Base-by-base conservation (phyloP, 2,797 vertebrate genomes). In the Morus bassanus region DNA sequence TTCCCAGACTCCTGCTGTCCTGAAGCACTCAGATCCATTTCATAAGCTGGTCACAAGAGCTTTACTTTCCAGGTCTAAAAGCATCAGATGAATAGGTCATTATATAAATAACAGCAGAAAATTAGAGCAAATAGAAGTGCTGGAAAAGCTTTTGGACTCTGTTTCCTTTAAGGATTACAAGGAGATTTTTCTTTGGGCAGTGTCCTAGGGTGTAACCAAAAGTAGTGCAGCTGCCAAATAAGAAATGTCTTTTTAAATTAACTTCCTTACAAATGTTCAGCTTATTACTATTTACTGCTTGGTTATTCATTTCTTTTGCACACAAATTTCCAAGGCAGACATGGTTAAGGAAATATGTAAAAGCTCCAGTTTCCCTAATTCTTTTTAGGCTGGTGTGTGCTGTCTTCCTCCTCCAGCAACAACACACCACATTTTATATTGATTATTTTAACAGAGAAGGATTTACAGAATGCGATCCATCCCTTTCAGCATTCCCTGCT, bases 11-110 rank as follows among this genome's bases (percentile, higher is more conserved):
- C 27, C 51, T 73, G 7, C 12, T 68, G 69, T 50, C 59, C 81
- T 87, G 51, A 88, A 39, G 31, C n/a, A 91, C 56, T 89, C 37
- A 64, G 43, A 91, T 72, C 41, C 45, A 43, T 88, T 93, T 94
- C 81, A 81, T 30, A 85, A 91, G 63, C 65, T 12, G 13, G 81
- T 92, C 79, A 68, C 33, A 82, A 89, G 46, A 91, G 35, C 46
- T 84, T 85, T 91, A 63, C 70, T 94, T 93, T 91, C 72, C 79
- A 84, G 18, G 59, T 72, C 69, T 86, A 92, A 93, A 89, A 68
- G 30, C 25, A n/a, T 76, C 70, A 94, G 59, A 95, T 77, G 50
- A 96, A 91, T 93, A 96, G 79, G 95, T 88, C 88, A 88, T 61
- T 57, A 25, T 35, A 75, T 45, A 89, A 96, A 78, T 74, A 90